Percentiles rank a stretch among this genome's conserved stretches.
Evolutionary conservation across 2,888 invertebrate genomes (phyloP).

Genomic region (Acronicta leporina): DNA sequence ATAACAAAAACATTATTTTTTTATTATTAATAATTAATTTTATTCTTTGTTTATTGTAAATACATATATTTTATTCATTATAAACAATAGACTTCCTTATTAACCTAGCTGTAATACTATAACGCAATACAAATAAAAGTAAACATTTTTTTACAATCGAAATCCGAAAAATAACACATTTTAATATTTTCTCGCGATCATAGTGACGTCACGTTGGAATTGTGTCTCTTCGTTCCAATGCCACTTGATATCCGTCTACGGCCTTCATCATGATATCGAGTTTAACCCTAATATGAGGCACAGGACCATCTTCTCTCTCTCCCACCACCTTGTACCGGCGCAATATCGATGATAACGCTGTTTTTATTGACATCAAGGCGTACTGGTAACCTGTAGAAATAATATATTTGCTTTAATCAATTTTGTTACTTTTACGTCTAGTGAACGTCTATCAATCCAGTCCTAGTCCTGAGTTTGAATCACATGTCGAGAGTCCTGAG

Average conservation of each 20-base stretch:
- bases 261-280: constrained; percentile 84
- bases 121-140: constrained; percentile 11
- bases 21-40: no score
- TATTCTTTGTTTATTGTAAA: no score
- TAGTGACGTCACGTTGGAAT: constrained; percentile 7
- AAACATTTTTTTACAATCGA: background rate
- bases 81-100: constrained; percentile 5
- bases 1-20: no score
- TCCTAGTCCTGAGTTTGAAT: no score
- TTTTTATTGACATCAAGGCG: constrained; percentile 82
- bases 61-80: no score
- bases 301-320: constrained; percentile 64
- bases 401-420: constrained; percentile 3
- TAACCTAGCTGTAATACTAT: constrained; percentile 14
- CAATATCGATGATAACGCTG: constrained; percentile 68
- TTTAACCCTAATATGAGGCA: constrained; percentile 76
- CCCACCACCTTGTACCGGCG: constrained; percentile 70
- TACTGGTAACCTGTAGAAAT: constrained; percentile 78
- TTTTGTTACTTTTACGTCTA: no score
- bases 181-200: constrained; percentile 5
- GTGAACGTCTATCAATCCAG: no score
- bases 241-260: constrained; percentile 74
- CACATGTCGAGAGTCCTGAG: no score
- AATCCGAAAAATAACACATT: background rate
- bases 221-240: constrained; percentile 65